These are phyloP conservation scores for Hiodon alosoides DNA, from an alignment of 2,113 vertebrate genomes.

Conservation along the genomic window DNA sequence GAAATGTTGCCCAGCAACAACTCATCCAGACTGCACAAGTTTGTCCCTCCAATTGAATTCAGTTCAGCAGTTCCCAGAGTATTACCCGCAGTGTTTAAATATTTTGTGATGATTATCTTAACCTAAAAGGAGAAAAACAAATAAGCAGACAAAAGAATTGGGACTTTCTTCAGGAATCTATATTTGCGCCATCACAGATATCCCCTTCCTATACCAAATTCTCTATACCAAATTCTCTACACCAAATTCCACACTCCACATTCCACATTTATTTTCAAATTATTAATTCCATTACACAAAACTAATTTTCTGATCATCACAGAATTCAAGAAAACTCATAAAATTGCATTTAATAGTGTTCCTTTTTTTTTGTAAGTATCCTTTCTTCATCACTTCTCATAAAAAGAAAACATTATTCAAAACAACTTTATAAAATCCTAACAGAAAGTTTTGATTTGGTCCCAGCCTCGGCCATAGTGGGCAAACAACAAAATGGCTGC, in stretches of 20 bases:
- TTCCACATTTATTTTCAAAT: no score
- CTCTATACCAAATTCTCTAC: no score
- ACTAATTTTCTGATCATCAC: no score
- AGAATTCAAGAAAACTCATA: constrained; percentile 33
- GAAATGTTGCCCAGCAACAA: constrained; percentile 46
- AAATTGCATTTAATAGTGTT: background rate
- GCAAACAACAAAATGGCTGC: no score
- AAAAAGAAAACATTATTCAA: background rate
- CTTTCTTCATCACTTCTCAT: background rate
- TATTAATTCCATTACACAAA: no score
- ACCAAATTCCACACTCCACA: no score
- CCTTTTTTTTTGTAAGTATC: background rate
- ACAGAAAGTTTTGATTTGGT: no score
- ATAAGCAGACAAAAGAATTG: constrained; percentile 41
- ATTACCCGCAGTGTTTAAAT: constrained; percentile 43
- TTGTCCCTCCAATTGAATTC: constrained; percentile 41
- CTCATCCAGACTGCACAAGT: constrained; percentile 61
- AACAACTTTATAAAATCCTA: background rate
- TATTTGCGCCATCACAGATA: no score
- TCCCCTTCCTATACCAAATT: no score
- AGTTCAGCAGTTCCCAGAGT: constrained; percentile 53
- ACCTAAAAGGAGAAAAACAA: constrained; percentile 53
- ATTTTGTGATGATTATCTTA: constrained; percentile 51
- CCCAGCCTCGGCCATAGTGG: no score
- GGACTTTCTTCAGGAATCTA: background rate